Conservation (phyloP, 2,888 invertebrate species). For the Congeria kusceri region DNA sequence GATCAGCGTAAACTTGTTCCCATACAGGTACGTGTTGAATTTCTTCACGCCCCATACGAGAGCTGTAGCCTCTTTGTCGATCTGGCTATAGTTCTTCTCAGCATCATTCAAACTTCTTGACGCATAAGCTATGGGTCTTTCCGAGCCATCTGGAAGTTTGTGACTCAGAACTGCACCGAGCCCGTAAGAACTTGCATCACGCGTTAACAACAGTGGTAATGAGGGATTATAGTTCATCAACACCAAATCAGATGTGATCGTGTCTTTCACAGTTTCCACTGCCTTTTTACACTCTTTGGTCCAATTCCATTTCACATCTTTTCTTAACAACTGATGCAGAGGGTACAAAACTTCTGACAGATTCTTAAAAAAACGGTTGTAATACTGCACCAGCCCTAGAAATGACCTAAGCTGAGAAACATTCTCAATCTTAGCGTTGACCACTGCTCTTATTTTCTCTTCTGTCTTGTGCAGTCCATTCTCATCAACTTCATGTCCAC, state of each 20-base stretch:
- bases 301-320: conserved; percentile 39
- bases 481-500: conserved; percentile 44
- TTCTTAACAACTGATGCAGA: conserved; percentile 30
- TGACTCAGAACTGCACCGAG: conserved; percentile 78
- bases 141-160: conserved; percentile 30
- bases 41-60: conserved; percentile 84
- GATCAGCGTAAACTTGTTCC: conserved; percentile 81
- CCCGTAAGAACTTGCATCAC: conserved; percentile 83
- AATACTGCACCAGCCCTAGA: conserved; percentile 48
- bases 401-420: conserved; percentile 38
- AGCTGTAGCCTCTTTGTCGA: conserved; percentile 84
- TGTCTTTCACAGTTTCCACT: conserved; percentile 61
- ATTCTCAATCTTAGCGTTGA: conserved; percentile 44
- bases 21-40: conserved; percentile 84
- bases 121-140: conserved; percentile 76
- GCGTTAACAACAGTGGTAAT: conserved; percentile 78
- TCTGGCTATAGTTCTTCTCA: conserved; percentile 82
- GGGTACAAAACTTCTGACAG: conserved; percentile 38
- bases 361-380: conserved; percentile 36
- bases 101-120: conserved; percentile 84
- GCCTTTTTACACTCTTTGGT: conserved; percentile 36
- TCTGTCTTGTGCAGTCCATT: conserved; percentile 49
- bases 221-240: conserved; percentile 79
- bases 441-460: conserved; percentile 37
- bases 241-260: conserved; percentile 65